Evolutionary conservation across 2,113 vertebrate genomes (phyloP), one percentile per base, ranked within the genome.

Genomic region (Tichodroma muraria): DNA sequence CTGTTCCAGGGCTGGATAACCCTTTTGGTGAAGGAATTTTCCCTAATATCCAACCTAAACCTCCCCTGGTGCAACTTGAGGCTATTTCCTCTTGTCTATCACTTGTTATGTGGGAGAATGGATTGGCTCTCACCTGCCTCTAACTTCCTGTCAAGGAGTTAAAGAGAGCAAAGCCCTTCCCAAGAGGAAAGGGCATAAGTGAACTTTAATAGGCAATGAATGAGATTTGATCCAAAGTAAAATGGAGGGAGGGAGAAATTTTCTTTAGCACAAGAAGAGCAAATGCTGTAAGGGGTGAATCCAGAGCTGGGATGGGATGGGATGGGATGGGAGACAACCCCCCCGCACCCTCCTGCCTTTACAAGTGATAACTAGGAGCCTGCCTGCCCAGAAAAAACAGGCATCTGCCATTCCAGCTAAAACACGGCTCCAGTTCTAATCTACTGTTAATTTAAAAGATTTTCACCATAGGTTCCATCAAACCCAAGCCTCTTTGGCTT

Each of bases 391-490:
- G 68, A 53, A 56, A 69, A 68, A 38, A 2, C 13, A 72, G 27
- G 19, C 11, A 53, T 70, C 89, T 23, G 10, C 76, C 25, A n/a
- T 77, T 76, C 50, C 73, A 94, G 44, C 47, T 57, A 42, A n/a
- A 70, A 79, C 72, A 28, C 1, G 1, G 52, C 89, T 69, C 53
- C 45, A 40, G 44, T 4, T 4, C 69, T 66, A 72, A 78, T 35
- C 49, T 23, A 76, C 52, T 57, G 45, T 31, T 93, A 94, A 96
- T 92, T 80, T 85, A 97, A 75, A 76, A 91, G 60, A 88, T 92
- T 80, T 88, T 77, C 42, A 68, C 72, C 27, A 11, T 1, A 64
- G 71, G 38, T 13, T 73, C 77, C 83, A 60, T 42, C 85, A 59
- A 75, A 82, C 40, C 28, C 69, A 45, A 91, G 86, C 50, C 40